Base-by-base conservation (phyloP, 1,140 invertebrate species). In the Centruroides vittatus region DNA sequence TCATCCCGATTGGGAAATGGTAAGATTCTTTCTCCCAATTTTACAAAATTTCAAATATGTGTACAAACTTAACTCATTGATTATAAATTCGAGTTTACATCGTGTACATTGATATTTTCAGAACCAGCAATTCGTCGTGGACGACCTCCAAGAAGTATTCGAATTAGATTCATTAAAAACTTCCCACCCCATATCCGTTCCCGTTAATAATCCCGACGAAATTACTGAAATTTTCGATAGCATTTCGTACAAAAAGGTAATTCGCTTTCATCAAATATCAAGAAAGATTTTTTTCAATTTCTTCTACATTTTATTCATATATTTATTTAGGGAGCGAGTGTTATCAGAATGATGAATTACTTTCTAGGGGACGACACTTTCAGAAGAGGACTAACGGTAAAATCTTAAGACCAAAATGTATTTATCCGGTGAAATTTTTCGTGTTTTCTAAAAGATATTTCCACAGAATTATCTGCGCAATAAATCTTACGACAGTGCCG, bases 301-400 rank as follows among this genome's bases (percentile, higher is more conserved):
- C 49, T 34, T 51, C n/a, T n/a, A n/a, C 12, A 51, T n/a, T 12
- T 51, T 34, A n/a, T 51, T n/a, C 2, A 51, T 51, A 1, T 51
- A 51, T 51, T 70, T 47, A 62, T 72, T 68, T 70, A 77, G 85
- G 89, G 90, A 36, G 89, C 88, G 34, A 85, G 89, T 1, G 84
- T 97, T n/a, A 86, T 97, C 36, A 79, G 92, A 41, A 97, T 97
- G 93, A 92, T 96, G 88, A 82, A 88, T 61, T 84, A 91, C 71
- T 94, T 94, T 67, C 78, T 98, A 0, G 89, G 89, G 0, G 83
- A 85, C n/a, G 72, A 82, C 23, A 86, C 88, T 1, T 96, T 97
- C 72, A 84, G 84, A 57, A 77, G 78, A 47, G 92, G 90, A 6
- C 74, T 94, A 2, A 84, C 81, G 51, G 80, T 82, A 58, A 57